Evolutionary conservation across 2,888 invertebrate species (phyloP), one percentile per base, ranked within the genome.

Genomic region (Perizoma flavofasciatum): DNA sequence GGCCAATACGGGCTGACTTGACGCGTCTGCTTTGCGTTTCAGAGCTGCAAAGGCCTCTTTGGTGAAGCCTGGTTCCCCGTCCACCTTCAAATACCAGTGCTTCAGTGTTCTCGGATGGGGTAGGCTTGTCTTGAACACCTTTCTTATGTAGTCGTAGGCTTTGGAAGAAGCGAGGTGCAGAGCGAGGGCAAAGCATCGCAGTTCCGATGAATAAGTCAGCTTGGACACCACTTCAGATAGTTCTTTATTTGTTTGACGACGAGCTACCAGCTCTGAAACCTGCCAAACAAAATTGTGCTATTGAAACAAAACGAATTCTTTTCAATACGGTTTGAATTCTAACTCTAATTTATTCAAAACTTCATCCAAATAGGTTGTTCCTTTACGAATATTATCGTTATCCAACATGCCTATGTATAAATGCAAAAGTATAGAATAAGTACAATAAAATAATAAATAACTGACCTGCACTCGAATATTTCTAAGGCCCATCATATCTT

Each of bases 121-220:
- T 33, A 74, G 22, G 59, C 57, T 55, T 34, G 59, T 61, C 55
- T 64, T 54, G 48, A 63, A 67, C 11, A 49, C 40, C 22, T 60
- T 53, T 41, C 70, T 45, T 2, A 69, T 59, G 41, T 66, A 68
- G 46, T 65, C 63, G 44, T 66, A 66, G 0, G 58, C 68, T 22
- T 61, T 55, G 32, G 62, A 45, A 41, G 69, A 69, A 62, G 64
- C 67, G 46, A 51, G 67, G 54, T 70, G 59, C n/a, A 72, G 49
- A 4, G 68, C 63, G 6, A 72, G 55, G 37, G 71, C 69, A 61
- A 71, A 72, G 50, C 64, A 65, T 40, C 69, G 54, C 22, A 71
- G 56, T 37, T 59, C 61, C 39, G 62, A 40, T 49, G 70, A 49
- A 61, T 63, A 68, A 43, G 59, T 59, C 32, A 59, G 39, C 33